phyloP scores from a whole-genome alignment of 1,140 invertebrate genomes.

The Sycophaga agraensis region DNA sequence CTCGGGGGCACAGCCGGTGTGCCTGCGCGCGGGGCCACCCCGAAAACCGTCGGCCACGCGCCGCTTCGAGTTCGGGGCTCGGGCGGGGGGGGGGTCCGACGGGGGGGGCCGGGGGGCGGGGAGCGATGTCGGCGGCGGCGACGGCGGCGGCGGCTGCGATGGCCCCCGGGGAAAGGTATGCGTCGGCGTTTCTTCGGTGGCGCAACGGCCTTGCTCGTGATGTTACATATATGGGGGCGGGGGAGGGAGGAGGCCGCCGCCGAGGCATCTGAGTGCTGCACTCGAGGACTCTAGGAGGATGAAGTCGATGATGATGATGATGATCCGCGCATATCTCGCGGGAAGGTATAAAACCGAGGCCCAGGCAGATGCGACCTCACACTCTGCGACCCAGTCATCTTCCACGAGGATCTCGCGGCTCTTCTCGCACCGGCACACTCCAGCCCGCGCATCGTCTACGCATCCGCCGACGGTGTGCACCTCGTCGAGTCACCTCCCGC shows the following conservation, averaged over 20 bases:
- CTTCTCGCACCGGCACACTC: neutral
- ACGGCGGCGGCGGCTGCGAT: too few relatives aligned
- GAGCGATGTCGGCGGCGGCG: too few relatives aligned
- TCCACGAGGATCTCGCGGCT: slow-evolving; percentile 34
- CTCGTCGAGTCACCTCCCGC: too few relatives aligned
- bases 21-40: too few relatives aligned
- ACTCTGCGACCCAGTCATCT: slow-evolving; percentile 47
- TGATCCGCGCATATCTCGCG: slow-evolving; percentile 26
- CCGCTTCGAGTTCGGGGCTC: too few relatives aligned
- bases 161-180: neutral
- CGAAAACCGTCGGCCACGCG: too few relatives aligned
- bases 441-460: neutral
- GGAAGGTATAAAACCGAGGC: slow-evolving; percentile 51
- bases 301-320: slow-evolving; percentile 8
- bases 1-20: too few relatives aligned
- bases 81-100: too few relatives aligned
- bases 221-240: slow-evolving; percentile 50
- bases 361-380: slow-evolving; percentile 49
- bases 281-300: too few relatives aligned
- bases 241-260: neutral
- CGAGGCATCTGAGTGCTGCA: too few relatives aligned
- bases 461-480: too few relatives aligned
- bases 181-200: slow-evolving; percentile 35
- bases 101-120: too few relatives aligned
- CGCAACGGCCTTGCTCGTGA: slow-evolving; percentile 53